Evolutionary conservation across 2,113 vertebrate species (phyloP).

Genomic region (Numida meleagris): DNA sequence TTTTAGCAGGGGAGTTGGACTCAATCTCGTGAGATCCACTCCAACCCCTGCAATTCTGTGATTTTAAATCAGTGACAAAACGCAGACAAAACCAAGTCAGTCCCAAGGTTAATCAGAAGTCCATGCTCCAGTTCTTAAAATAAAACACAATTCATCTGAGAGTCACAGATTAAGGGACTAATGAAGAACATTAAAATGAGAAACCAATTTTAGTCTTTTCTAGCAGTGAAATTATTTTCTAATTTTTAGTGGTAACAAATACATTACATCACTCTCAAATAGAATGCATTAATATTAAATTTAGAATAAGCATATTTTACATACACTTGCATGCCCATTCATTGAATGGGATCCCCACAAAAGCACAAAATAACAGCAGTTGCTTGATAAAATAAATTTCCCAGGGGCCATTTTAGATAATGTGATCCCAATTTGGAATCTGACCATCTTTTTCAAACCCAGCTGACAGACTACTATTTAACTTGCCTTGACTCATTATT

Average conservation of each 20-base stretch:
- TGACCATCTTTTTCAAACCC: not conserved
- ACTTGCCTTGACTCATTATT: not conserved
- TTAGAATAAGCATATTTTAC: not conserved
- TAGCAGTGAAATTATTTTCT: not conserved
- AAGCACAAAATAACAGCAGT: not conserved
- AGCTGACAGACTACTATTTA: not conserved
- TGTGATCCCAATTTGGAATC: not conserved
- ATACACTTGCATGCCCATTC: fast-evolving
- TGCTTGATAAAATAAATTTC: not conserved
- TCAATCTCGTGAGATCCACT: too few relatives aligned
- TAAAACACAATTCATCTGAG: not conserved
- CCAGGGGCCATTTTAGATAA: not conserved
- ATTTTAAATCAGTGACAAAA: not conserved
- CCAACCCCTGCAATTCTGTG: too few relatives aligned
- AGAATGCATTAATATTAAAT: not conserved
- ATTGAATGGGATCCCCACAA: not conserved
- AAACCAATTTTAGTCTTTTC: not conserved
- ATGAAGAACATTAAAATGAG: not conserved
- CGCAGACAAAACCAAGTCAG: not conserved
- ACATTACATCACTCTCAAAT: not conserved
- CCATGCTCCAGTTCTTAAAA: not conserved
- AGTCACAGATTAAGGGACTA: not conserved
- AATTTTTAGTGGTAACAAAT: not conserved
- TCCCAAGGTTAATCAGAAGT: not conserved
- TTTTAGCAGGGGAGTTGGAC: too few relatives aligned